phyloP scores from a whole-genome alignment of 2,888 invertebrate genomes.

The Sclerodermus sp. region DNA sequence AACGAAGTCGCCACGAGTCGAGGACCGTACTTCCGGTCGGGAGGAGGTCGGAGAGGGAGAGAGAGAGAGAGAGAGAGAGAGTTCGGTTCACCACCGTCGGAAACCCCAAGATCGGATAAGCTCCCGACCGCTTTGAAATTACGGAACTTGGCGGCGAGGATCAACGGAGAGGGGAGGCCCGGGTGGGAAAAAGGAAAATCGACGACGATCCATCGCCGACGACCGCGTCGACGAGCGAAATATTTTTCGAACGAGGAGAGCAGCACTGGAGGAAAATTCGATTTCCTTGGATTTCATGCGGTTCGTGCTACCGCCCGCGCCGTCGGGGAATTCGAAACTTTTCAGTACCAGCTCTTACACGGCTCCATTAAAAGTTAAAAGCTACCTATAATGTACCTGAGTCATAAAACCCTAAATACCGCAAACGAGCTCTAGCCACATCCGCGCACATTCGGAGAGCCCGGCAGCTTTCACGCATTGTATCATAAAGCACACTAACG shows the following conservation, averaged over 20 bases:
- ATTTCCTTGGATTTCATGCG: too few species aligned
- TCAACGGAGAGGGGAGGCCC: too few species aligned
- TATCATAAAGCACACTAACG: not conserved
- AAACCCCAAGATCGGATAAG: too few species aligned
- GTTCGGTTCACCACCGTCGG: too few species aligned
- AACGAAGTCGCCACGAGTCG: too few species aligned
- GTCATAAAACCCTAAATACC: not conserved
- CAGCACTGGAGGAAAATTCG: too few species aligned
- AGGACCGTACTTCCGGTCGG: too few species aligned
- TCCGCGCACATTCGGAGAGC: not conserved
- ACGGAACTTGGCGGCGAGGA: too few species aligned
- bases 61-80: not conserved
- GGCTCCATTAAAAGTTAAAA: not conserved
- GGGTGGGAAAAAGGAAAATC: not conserved
- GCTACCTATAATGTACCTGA: not conserved
- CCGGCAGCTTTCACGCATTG: not conserved
- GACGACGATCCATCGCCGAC: not conserved
- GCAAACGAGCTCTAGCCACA: not conserved
- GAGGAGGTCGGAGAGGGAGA: not conserved
- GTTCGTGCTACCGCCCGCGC: too few species aligned
- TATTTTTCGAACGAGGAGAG: not conserved
- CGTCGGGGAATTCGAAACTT: too few species aligned
- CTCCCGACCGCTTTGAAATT: too few species aligned
- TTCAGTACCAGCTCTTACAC: constrained; percentile 13
- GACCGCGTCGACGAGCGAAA: not conserved